Evolutionary conservation across 2,888 invertebrate genomes (phyloP).

Genomic region (Onthophagus sagittarius): DNA sequence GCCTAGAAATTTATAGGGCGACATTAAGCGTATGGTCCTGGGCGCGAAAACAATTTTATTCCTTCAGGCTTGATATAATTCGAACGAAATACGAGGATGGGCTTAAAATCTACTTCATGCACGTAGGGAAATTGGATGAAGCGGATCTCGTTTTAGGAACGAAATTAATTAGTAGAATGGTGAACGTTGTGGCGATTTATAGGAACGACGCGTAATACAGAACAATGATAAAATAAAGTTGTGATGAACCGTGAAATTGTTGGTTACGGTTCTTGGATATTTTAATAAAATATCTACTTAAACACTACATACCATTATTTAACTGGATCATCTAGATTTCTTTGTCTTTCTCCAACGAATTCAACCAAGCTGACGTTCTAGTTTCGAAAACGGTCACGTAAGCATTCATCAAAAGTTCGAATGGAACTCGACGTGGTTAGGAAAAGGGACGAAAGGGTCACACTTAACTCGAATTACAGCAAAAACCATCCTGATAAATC

Average conservation of each 20-base stretch:
- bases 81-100: background rate
- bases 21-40: background rate
- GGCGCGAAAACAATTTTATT: background rate
- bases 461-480: background rate
- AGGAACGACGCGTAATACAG: background rate
- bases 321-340: background rate
- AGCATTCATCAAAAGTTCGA: background rate
- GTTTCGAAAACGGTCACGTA: background rate
- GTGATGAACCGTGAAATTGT: background rate
- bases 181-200: background rate
- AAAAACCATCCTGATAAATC: background rate
- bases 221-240: background rate
- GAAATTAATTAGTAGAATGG: background rate
- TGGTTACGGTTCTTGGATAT: background rate
- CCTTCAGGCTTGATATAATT: background rate
- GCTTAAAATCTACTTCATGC: background rate
- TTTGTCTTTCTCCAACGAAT: background rate
- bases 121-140: background rate
- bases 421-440: background rate
- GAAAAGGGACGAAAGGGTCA: background rate
- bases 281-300: too few relatives aligned
- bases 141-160: background rate
- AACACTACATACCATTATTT: background rate
- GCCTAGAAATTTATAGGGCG: background rate
- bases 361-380: background rate